Evolutionary conservation across 2,113 vertebrate genomes (phyloP), one percentile per base, ranked within the genome.

Genomic region (Oryzias celebensis): DNA sequence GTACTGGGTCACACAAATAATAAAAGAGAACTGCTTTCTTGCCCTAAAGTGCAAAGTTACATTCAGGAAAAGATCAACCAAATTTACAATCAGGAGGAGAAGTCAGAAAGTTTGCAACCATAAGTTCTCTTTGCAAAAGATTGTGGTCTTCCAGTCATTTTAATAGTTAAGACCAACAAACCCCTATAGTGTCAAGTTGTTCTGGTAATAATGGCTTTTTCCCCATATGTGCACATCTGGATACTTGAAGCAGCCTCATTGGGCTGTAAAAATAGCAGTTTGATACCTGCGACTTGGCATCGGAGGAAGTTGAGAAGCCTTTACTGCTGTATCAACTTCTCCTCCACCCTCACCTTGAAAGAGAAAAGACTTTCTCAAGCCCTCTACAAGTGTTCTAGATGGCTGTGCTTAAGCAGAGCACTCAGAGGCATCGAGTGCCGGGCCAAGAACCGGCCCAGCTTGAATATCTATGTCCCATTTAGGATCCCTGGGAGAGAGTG

Each of bases 391-490:
- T 68, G 80, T 68, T 76, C 76, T 83, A 55, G 58, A 68, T 76
- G 62, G 76, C 71, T 70, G 61, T 68, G 71, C 71, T 85, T 81
- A 76, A 84, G 71, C 73, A 70, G 67, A 76, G 81, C 74, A 65
- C 74, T 80, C 73, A 50, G 81, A 81, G 65, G 72, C 81, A 84
- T 75, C 73, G 54, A 75, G 79, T 75, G 73, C 80, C 81, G 14
- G 67, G 67, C 77, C 74, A 75, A 85, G 48, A 82, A 85, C 63
- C 49, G 41, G 73, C 82, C 75, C 49, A 43, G 81, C 76, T 89
- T 75, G 83, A 83, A 85, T 84, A 81, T 87, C 87, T 69, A 70
- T 64, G 78, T 83, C 81, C 76, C 83, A 80, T 86, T 89, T 84
- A 81, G 80, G 52, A 80, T 81, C 83, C 83, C 71, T 75, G 80